These are phyloP conservation scores for Acholoe squamosa DNA, from an alignment of 2,888 invertebrate species.

Conservation along the genomic window DNA sequence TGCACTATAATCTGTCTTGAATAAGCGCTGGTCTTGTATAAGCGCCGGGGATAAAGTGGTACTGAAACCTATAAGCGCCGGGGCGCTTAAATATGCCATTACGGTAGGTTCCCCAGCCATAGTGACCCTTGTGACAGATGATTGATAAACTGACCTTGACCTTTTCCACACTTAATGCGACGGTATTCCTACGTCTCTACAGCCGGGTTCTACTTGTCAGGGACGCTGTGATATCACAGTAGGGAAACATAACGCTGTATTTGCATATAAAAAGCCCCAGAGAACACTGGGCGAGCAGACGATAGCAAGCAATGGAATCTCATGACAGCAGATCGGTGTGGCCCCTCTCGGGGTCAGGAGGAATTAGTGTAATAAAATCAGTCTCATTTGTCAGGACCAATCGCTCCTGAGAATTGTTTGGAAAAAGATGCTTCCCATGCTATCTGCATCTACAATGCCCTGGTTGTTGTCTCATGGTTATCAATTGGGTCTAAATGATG, in stretches of 20 bases:
- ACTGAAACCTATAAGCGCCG: too few species aligned
- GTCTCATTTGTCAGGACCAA: neutral
- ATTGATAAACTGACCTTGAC: conserved; percentile 41
- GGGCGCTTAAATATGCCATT: too few species aligned
- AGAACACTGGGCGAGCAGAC: neutral
- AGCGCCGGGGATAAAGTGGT: too few species aligned
- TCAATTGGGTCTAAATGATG: neutral
- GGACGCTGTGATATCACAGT: neutral
- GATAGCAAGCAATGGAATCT: neutral
- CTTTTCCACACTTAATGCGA: neutral
- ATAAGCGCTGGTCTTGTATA: too few species aligned
- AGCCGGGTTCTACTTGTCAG: neutral
- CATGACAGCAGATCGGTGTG: neutral
- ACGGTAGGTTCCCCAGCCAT: too few species aligned
- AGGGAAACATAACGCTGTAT: neutral
- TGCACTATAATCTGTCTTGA: too few species aligned
- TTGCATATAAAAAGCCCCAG: conserved; percentile 39
- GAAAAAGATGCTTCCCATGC: neutral
- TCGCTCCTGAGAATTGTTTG: neutral
- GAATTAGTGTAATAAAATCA: conserved; percentile 26
- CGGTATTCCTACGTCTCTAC: neutral
- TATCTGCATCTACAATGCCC: neutral
- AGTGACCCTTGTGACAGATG: neutral
- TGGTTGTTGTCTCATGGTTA: neutral
- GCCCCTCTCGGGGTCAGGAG: neutral